Conservation (phyloP, 2,888 invertebrate genomes). For the Dynastes maya region DNA sequence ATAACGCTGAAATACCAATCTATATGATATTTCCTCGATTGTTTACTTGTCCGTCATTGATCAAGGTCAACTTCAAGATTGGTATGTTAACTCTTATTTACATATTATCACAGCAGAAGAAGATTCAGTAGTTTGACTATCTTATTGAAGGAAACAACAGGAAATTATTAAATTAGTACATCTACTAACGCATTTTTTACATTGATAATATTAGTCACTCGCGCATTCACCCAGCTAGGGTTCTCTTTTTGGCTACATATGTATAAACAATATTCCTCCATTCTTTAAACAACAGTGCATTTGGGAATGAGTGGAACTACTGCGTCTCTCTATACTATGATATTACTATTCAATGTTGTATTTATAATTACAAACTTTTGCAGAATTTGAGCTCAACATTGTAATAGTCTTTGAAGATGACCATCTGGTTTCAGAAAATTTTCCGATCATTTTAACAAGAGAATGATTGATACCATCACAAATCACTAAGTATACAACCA, state of each 20-base stretch:
- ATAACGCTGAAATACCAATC: constrained; percentile 88
- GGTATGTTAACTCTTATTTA: constrained; percentile 74
- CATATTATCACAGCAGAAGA: too few relatives aligned
- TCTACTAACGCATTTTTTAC: too few relatives aligned
- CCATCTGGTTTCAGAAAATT: constrained; percentile 94
- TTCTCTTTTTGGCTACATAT: too few relatives aligned
- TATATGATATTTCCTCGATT: constrained; percentile 96
- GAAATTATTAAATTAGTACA: too few relatives aligned
- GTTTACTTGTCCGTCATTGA: constrained; percentile 94
- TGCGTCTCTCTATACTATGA: not conserved
- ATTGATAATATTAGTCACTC: too few relatives aligned
- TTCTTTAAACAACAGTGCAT: too few relatives aligned
- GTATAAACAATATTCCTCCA: too few relatives aligned
- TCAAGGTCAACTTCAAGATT: constrained; percentile 94
- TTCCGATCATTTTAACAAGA: constrained; percentile 81
- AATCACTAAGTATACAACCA: not conserved
- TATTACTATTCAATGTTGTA: constrained; percentile 12
- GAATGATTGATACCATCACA: constrained; percentile 61
- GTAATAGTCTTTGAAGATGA: constrained; percentile 95
- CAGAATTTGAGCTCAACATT: constrained; percentile 72
- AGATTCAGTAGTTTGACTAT: too few relatives aligned
- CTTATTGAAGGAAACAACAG: too few relatives aligned
- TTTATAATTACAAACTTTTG: constrained; percentile 57
- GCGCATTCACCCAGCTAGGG: too few relatives aligned
- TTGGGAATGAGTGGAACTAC: too few relatives aligned